phyloP scores from a whole-genome alignment of 2,888 invertebrate genomes.

The Leptinotarsa haldemani region DNA sequence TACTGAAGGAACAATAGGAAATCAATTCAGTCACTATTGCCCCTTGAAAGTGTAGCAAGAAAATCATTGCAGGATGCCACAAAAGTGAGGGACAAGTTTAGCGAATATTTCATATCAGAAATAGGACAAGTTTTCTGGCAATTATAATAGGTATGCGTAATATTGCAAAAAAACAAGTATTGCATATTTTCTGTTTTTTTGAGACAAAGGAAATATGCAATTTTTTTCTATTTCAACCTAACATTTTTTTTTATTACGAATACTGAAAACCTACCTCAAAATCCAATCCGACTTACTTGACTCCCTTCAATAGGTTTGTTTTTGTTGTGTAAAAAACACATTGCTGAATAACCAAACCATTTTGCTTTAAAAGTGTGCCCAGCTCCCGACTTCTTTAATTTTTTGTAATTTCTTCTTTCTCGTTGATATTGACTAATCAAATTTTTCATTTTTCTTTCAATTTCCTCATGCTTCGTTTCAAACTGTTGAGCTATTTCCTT shows the following conservation, averaged over 20 bases:
- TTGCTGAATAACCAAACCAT: slow-evolving; percentile 14
- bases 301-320: slow-evolving; percentile 4
- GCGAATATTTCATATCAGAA: slow-evolving; percentile 4
- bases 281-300: neutral
- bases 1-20: neutral
- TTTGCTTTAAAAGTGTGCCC: slow-evolving; percentile 12
- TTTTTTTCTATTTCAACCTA: neutral
- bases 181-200: neutral
- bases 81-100: neutral
- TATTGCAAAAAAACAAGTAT: neutral
- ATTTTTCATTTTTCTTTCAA: slow-evolving; percentile 5
- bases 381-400: slow-evolving; percentile 8
- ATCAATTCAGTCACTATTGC: slow-evolving; percentile 4
- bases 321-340: slow-evolving; percentile 9
- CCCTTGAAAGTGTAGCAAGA: neutral
- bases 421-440: slow-evolving; percentile 7
- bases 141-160: neutral
- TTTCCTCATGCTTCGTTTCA: slow-evolving; percentile 6
- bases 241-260: neutral
- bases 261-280: neutral
- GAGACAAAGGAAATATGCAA: neutral
- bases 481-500: slow-evolving; percentile 12
- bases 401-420: slow-evolving; percentile 7
- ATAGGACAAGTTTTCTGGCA: neutral
- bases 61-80: neutral